These are phyloP conservation scores for human (Homo sapiens) DNA, from an alignment of 2,113 vertebrate genomes.

Conservation along the genomic window GRCh38 chr4:114306501-114307000, in stretches of 20 bases:
- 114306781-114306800: too few species aligned
- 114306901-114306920: background rate
- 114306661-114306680: background rate
- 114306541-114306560: background rate
- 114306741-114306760: background rate
- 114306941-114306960: background rate
- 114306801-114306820: background rate
- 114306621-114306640: background rate
- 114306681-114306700: background rate
- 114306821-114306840: background rate
- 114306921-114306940: background rate
- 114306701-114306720: background rate
- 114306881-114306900: background rate
- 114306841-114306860: background rate
- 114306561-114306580: background rate
- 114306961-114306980: background rate
- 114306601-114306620: background rate
- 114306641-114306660: background rate
- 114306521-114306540: background rate
- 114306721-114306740: background rate
- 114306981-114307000: background rate
- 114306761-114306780: background rate
- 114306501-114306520: background rate
- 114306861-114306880: background rate
- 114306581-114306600: background rate